A percentile compares a stretch with the other conserved stretches of the same genome.
phyloP scores from a whole-genome alignment of 2,888 invertebrate genomes.

The Carabus problematicus region DNA sequence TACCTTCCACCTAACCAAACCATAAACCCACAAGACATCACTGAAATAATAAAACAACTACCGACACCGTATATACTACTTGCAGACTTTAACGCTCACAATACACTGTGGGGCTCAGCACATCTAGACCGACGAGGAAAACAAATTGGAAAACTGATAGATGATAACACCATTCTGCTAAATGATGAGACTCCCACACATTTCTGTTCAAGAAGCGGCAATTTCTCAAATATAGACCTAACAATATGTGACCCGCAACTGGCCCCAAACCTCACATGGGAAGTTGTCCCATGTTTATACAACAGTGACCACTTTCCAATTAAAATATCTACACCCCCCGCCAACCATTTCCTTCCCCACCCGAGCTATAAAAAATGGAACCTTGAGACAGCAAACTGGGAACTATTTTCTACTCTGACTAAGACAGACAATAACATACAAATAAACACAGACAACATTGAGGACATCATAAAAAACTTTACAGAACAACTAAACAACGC shows the following conservation, averaged over 20 bases:
- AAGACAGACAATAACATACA: conserved; percentile 6
- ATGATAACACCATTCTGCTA: conserved; percentile 6
- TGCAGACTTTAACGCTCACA: no score
- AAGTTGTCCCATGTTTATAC: neutral
- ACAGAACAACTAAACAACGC: no score
- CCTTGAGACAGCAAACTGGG: conserved; percentile 2
- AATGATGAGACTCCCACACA: conserved; percentile 7
- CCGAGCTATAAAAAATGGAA: conserved; percentile 15
- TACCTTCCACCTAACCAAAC: no score
- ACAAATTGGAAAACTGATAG: conserved; percentile 10
- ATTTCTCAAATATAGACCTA: conserved; percentile 17
- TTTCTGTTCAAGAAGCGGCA: conserved; percentile 14
- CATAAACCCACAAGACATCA: no score
- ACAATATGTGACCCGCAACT: neutral
- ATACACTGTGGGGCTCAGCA: conserved; percentile 5
- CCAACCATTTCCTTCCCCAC: neutral
- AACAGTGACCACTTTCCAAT: conserved; percentile 21
- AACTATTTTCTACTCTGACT: neutral
- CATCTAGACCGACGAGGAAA: neutral
- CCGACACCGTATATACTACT: no score
- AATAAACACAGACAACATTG: no score
- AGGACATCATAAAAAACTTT: no score
- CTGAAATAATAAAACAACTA: no score
- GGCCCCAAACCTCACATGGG: conserved; percentile 13
- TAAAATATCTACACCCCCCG: neutral